Evolutionary conservation across 2,888 invertebrate species (phyloP), one percentile per base, ranked within the genome.

Genomic region (Latrodectus elegans): DNA sequence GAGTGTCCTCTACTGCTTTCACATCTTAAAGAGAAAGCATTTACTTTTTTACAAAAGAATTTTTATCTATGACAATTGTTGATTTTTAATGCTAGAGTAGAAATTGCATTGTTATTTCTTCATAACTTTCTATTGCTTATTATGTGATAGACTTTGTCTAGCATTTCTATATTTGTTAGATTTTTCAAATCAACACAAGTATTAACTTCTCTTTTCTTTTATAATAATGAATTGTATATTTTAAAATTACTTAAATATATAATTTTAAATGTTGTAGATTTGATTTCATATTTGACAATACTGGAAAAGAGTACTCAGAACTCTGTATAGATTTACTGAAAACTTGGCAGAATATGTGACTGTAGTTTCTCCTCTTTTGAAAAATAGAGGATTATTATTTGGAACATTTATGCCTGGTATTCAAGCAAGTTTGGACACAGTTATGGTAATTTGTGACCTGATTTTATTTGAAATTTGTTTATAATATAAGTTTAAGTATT

Each of bases 221-320:
- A 38, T 38, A 38, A 38, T 38, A 38, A 38, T 67, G 52, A 22
- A 52, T n/a, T 70, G 51, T 73, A 14, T 8, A 17, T 0, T 17
- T 73, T 11, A n/a, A n/a, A 53, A 17, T 68, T 22, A 11, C n/a
- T 4, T 51, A n/a, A n/a, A n/a, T 38, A 60, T 10, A 60, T 60
- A 15, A 15, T 15, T 15, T 12, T 60, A 15, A 15, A 10, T 70
- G 12, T 92, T 93, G 51, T 91, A 95, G 95, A 75, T 96, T 95
- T 92, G 96, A 96, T 91, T 94, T 96, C 80, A 95, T 98, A 90
- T 92, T 98, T 86, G 97, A 98, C 93, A 95, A 96, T 90, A 95
- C 96, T 78, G 91, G 90, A 12, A 89, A 91, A 11, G 96, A 96
- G 64, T 95, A 95, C 65, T 92, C 94, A 8, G 92, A 94, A 76